Percentiles rank a stretch among this genome's conserved stretches.
These are phyloP conservation scores for Chironomus riparius DNA, from an alignment of 2,888 invertebrate genomes.

Conservation along the genomic window DNA sequence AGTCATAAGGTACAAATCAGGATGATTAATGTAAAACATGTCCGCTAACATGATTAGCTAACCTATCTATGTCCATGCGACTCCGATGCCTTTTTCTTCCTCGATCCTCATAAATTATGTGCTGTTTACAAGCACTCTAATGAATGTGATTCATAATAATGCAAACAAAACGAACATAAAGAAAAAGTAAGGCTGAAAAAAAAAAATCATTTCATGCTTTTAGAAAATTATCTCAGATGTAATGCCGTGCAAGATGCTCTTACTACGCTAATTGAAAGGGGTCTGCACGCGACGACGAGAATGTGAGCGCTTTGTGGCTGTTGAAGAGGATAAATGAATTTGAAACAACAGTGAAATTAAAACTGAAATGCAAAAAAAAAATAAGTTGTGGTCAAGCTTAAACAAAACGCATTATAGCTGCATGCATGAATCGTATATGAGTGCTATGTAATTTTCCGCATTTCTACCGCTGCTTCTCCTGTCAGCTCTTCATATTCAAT, in stretches of 20 bases:
- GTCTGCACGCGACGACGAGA: slow-evolving; percentile 17
- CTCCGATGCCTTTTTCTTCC: not conserved
- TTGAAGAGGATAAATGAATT: not conserved
- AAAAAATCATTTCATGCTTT: not conserved
- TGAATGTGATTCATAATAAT: slow-evolving; percentile 25
- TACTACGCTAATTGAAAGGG: slow-evolving; percentile 16
- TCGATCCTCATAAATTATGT: slow-evolving; percentile 11
- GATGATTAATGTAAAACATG: slow-evolving; percentile 1
- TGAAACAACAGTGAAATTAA: too few relatives aligned
- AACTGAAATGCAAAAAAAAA: not conserved
- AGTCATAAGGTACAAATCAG: not conserved
- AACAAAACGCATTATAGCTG: not conserved
- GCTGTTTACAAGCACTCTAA: slow-evolving; percentile 16
- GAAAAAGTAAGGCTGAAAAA: too few relatives aligned
- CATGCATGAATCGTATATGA: too few relatives aligned
- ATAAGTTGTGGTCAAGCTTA: not conserved
- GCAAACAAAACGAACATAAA: slow-evolving; percentile 1
- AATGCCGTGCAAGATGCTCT: slow-evolving; percentile 19
- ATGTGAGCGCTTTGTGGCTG: not conserved
- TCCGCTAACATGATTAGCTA: not conserved
- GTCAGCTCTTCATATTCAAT: not conserved
- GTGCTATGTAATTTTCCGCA: not conserved
- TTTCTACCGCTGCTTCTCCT: not conserved
- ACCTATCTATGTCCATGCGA: not conserved
- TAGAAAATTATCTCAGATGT: not conserved